Evolutionary conservation across 2,888 invertebrate genomes (phyloP).

Genomic region (Leptogaster cylindrica): DNA sequence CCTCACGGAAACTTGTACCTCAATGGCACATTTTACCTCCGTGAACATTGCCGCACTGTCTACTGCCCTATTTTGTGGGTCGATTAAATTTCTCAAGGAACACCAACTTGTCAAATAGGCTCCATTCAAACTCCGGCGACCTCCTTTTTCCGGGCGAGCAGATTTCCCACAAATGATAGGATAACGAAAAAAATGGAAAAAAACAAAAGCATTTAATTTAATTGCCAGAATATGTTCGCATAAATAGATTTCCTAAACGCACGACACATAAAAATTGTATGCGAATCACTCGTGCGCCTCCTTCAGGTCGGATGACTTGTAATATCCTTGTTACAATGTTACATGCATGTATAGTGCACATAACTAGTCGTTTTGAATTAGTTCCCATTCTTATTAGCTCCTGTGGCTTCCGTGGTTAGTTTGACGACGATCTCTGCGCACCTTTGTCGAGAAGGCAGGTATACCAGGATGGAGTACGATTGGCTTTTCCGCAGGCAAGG

Average conservation of each 20-base stretch:
- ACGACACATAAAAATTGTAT: conserved; percentile 24
- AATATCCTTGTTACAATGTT: conserved; percentile 44
- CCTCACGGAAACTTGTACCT: too few relatives aligned
- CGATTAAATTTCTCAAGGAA: conserved; percentile 35
- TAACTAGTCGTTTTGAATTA: conserved; percentile 40
- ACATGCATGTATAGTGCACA: conserved; percentile 23
- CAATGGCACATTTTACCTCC: neutral
- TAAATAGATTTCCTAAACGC: conserved; percentile 40
- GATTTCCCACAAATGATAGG: conserved; percentile 2
- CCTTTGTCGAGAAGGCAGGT: too few relatives aligned
- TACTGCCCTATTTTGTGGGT: conserved; percentile 35
- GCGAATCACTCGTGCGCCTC: conserved; percentile 19
- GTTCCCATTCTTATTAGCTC: conserved; percentile 39
- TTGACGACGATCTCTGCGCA: too few relatives aligned
- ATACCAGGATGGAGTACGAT: too few relatives aligned
- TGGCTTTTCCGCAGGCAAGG: too few relatives aligned
- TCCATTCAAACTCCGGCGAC: neutral
- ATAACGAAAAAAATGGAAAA: too few relatives aligned
- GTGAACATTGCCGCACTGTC: conserved; percentile 25
- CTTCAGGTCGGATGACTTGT: conserved; percentile 17
- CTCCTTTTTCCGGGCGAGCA: neutral
- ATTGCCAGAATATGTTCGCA: conserved; percentile 46
- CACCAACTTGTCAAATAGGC: conserved; percentile 16
- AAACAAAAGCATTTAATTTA: conserved; percentile 46
- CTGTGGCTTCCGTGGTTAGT: too few relatives aligned